Conservation (phyloP, 2,888 invertebrate species). For the Xestia c-nigrum region DNA sequence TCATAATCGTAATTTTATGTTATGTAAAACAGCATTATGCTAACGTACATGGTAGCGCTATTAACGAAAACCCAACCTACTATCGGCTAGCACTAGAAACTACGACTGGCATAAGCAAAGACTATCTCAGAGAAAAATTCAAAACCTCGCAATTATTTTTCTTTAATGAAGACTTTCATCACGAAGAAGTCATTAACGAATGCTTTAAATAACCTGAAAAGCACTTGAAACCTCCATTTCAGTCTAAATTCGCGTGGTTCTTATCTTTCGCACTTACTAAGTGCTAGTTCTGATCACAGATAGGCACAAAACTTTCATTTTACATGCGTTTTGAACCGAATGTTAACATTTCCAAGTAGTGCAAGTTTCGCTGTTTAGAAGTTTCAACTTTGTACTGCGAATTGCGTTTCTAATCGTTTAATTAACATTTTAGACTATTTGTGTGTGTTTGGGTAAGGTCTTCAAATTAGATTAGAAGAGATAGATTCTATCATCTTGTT, state of each 20-base stretch:
- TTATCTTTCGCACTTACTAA: constrained; percentile 61
- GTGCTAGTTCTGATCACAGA: constrained; percentile 61
- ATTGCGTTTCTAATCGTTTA: constrained; percentile 45
- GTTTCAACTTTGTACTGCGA: constrained; percentile 5
- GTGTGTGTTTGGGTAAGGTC: background rate
- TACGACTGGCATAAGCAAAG: no score
- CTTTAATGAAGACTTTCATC: background rate
- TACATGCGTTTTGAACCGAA: constrained; percentile 55
- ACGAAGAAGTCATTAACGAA: constrained; percentile 27
- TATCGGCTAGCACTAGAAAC: background rate
- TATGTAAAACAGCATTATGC: no score
- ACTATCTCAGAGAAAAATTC: background rate
- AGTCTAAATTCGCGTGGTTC: constrained; percentile 58
- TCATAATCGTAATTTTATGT: no score
- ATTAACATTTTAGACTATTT: constrained; percentile 39
- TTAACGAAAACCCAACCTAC: background rate
- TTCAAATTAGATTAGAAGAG: background rate
- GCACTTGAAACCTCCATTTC: constrained; percentile 38
- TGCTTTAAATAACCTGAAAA: constrained; percentile 47
- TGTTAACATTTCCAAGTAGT: constrained; percentile 33
- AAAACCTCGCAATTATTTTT: constrained; percentile 4
- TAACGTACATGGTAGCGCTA: background rate
- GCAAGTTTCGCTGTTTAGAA: constrained; percentile 47
- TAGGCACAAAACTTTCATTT: constrained; percentile 57
- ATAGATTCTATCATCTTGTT: no score